Evolutionary conservation across 2,888 invertebrate species (phyloP).

Genomic region (Pseudococcus jackbeardsleyi): DNA sequence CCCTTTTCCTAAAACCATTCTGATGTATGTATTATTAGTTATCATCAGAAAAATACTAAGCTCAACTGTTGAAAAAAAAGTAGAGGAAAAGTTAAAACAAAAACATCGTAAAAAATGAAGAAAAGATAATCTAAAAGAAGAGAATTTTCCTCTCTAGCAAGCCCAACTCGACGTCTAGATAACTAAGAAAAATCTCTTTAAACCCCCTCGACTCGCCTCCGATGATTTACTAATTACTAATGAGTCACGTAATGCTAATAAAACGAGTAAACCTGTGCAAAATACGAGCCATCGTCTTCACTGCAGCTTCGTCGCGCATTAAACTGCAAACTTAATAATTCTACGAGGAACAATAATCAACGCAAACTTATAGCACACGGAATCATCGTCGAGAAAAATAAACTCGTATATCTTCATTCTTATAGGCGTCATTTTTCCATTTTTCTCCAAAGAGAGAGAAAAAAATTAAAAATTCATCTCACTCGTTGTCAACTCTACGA

Average conservation of each 20-base stretch:
- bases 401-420: constrained; percentile 11
- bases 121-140: no score
- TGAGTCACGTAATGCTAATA: constrained; percentile 29
- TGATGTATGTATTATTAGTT: no score
- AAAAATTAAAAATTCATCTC: constrained; percentile 47
- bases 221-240: constrained; percentile 21
- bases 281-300: not conserved
- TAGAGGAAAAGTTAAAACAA: no score
- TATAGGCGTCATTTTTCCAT: constrained; percentile 34
- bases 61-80: no score
- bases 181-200: not conserved
- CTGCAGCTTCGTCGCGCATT: not conserved
- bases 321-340: constrained; percentile 23
- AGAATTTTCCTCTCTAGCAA: no score
- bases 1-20: no score
- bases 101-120: no score
- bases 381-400: constrained; percentile 41
- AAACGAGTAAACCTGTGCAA: not conserved
- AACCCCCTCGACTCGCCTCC: not conserved
- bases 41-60: no score
- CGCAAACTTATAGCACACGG: not conserved
- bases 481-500: not conserved
- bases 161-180: not conserved
- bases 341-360: constrained; percentile 23
- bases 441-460: not conserved